phyloP scores from a whole-genome alignment of 37 sponge, comb jelly and placozoan genomes.

The Corticium candelabrum region DNA sequence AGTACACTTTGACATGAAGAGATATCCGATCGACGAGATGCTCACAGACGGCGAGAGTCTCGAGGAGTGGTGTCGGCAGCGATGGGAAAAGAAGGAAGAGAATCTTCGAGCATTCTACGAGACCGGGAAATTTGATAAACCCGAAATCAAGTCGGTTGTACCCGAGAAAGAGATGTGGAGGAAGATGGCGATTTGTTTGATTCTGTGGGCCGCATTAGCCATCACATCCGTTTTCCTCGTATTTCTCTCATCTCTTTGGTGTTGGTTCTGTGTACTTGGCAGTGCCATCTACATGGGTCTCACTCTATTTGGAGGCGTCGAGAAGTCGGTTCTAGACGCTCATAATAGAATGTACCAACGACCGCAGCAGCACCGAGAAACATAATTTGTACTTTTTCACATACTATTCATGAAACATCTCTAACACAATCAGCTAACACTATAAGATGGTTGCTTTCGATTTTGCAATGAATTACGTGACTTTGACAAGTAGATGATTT shows the following conservation, averaged over 20 bases:
- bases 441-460: no score
- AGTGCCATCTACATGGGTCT: neutral
- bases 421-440: no score
- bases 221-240: neutral
- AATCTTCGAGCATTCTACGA: slow-evolving; percentile 46
- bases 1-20: slow-evolving; percentile 13
- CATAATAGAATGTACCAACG: no score
- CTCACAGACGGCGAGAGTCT: slow-evolving; percentile 33
- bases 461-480: no score
- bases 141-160: no score
- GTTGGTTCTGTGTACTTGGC: neutral
- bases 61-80: slow-evolving; percentile 37
- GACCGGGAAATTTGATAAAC: no score
- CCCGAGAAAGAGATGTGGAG: no score
- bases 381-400: no score
- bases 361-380: no score
- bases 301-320: neutral
- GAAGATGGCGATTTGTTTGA: neutral
- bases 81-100: slow-evolving; percentile 64
- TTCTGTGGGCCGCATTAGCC: neutral
- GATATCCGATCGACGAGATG: slow-evolving; percentile 11
- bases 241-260: neutral
- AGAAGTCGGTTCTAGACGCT: neutral
- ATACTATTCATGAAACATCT: no score
- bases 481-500: no score